phyloP scores from a whole-genome alignment of 2,113 vertebrate species.

The Marcusenius ussheri region DNA sequence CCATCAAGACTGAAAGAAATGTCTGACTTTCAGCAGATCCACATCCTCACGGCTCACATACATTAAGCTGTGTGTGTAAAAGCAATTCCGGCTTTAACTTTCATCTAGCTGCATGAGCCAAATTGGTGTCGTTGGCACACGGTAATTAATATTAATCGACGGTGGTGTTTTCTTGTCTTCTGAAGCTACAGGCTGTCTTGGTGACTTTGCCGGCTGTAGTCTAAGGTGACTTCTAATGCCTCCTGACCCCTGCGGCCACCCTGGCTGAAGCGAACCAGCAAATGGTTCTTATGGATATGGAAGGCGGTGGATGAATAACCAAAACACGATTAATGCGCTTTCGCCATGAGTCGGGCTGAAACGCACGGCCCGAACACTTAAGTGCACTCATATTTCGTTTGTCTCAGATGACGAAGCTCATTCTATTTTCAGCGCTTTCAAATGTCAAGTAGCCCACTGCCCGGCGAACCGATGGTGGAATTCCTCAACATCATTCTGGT shows the following conservation, averaged over 20 bases:
- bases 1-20: neutral
- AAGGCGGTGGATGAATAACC: neutral
- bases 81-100: neutral
- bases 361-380: neutral
- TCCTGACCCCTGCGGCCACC: neutral
- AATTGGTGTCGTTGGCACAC: neutral
- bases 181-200: neutral
- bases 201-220: neutral
- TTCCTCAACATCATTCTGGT: neutral
- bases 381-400: neutral
- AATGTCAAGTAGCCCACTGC: conserved; percentile 1
- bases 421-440: conserved; percentile 17
- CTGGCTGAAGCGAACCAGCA: neutral
- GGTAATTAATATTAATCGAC: neutral
- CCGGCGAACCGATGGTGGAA: no score
- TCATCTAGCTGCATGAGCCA: neutral
- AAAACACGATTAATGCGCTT: neutral
- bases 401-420: neutral
- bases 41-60: neutral
- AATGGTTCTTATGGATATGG: neutral
- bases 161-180: neutral
- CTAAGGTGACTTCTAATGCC: neutral
- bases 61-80: neutral
- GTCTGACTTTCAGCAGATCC: neutral
- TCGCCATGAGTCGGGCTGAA: neutral